phyloP scores from a whole-genome alignment of 2,888 invertebrate species.

The Agrotis exclamationis region DNA sequence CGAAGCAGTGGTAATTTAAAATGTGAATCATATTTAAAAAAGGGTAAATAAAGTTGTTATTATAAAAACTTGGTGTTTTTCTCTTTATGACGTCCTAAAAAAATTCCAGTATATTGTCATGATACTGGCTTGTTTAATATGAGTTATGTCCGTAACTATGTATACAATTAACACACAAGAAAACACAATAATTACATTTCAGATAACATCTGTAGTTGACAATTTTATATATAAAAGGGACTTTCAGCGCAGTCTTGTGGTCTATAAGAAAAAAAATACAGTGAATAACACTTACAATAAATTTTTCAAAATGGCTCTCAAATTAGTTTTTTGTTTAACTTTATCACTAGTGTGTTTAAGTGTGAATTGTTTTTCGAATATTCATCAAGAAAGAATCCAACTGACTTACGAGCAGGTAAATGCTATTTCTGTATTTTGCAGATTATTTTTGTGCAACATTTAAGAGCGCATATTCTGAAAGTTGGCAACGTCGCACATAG shows the following conservation, averaged over 20 bases:
- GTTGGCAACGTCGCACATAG: too few species aligned
- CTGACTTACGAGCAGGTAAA: conserved; percentile 32
- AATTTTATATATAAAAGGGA: conserved; percentile 48
- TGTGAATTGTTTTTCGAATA: conserved; percentile 26
- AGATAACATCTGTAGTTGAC: conserved; percentile 63
- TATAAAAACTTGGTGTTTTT: conserved; percentile 25
- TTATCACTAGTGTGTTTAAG: not conserved
- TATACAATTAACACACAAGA: conserved; percentile 28
- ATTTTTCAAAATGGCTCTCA: conserved; percentile 25
- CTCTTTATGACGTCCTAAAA: conserved; percentile 30
- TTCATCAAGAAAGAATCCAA: not conserved
- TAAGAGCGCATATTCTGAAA: too few species aligned
- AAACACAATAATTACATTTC: conserved; percentile 30
- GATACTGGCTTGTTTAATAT: conserved; percentile 14
- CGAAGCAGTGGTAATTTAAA: not conserved
- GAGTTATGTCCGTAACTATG: conserved; percentile 5
- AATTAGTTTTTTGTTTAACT: conserved; percentile 16
- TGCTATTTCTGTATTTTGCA: not conserved
- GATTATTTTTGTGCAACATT: not conserved
- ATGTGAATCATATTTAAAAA: not conserved
- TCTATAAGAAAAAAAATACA: conserved; percentile 17
- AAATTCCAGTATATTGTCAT: conserved; percentile 32
- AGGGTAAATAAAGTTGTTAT: not conserved
- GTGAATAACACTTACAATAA: not conserved
- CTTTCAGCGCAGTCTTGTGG: not conserved